phyloP scores from a whole-genome alignment of 2,797 vertebrate genomes.

The Fundulus diaphanus region DNA sequence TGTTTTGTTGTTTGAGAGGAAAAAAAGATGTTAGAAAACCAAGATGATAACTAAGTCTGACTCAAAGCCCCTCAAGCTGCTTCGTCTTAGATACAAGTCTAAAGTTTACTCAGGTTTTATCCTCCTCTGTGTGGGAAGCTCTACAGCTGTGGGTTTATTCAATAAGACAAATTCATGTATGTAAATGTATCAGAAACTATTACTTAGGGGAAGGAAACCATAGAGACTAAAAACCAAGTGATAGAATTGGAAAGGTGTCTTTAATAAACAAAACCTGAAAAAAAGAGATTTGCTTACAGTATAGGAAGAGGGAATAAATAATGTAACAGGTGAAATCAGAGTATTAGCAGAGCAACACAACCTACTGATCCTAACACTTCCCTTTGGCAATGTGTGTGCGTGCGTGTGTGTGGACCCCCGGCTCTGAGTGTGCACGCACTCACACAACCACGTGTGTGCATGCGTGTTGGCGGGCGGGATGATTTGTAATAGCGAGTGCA shows the following conservation, averaged over 20 bases:
- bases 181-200: not conserved
- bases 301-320: conserved; percentile 38
- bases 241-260: not conserved
- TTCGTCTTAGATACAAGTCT: not conserved
- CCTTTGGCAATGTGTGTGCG: conserved; percentile 28
- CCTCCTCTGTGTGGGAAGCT: not conserved
- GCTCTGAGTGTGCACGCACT: conserved; percentile 14
- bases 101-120: not conserved
- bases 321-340: conserved; percentile 49
- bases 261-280: conserved; percentile 9
- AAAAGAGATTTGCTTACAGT: conserved; percentile 21
- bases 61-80: not conserved
- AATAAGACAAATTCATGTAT: not conserved
- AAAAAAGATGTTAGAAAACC: not conserved
- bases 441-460: conserved; percentile 8
- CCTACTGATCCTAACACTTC: conserved; percentile 55
- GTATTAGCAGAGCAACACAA: conserved; percentile 46
- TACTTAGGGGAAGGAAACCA: not conserved
- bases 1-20: not conserved
- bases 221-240: not conserved
- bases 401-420: conserved; percentile 18
- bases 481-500: conserved; percentile 78
- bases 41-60: not conserved
- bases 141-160: not conserved
- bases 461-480: conserved; percentile 66